Evolutionary conservation across 1,140 invertebrate genomes (phyloP).

Genomic region (Pantala flavescens): DNA sequence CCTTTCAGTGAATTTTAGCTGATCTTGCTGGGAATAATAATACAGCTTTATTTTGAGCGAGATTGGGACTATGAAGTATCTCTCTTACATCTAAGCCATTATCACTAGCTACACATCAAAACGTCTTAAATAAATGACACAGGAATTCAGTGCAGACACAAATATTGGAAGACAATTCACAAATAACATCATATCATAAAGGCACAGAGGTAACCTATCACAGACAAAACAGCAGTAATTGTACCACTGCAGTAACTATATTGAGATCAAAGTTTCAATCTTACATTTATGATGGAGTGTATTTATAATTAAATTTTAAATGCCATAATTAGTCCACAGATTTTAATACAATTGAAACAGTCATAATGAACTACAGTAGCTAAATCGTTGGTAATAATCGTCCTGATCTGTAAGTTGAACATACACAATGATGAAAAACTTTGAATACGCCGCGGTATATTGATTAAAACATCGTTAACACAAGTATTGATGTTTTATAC

Average conservation of each 20-base stretch:
- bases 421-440: background rate
- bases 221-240: background rate
- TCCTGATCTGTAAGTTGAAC: background rate
- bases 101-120: too few relatives aligned
- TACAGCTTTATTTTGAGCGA: too few relatives aligned
- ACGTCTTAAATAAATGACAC: too few relatives aligned
- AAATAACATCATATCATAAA: background rate
- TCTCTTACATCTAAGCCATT: too few relatives aligned
- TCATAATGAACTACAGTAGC: background rate
- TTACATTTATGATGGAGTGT: background rate
- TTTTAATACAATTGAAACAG: background rate
- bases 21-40: too few relatives aligned
- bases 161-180: background rate
- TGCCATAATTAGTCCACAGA: background rate
- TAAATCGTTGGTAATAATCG: background rate
- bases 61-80: too few relatives aligned
- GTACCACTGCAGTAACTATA: background rate
- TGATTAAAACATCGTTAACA: background rate
- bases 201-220: background rate
- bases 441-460: background rate
- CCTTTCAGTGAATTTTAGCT: too few relatives aligned
- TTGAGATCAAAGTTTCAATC: background rate
- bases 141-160: background rate
- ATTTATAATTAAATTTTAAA: background rate
- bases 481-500: background rate